Base-by-base conservation (phyloP, 2,797 vertebrate species). In the Intellagama lesueurii region DNA sequence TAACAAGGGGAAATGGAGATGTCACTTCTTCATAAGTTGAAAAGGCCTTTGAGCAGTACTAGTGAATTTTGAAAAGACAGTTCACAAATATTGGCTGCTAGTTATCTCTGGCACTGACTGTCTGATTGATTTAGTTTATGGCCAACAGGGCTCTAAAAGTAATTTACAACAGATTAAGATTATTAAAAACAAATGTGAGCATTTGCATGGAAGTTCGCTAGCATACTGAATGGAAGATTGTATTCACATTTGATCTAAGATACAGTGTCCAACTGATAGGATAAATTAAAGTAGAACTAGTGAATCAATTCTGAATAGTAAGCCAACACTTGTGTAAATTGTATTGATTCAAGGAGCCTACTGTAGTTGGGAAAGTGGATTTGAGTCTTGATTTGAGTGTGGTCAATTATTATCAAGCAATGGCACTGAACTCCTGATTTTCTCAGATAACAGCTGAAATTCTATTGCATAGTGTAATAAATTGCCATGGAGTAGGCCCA, bases 1-100 rank as follows among this genome's bases (percentile, higher is more conserved):
- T 85, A 66, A 90, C 80, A 70, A 70, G 72, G 32, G 87, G 94
- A 94, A 92, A 91, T 93, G 92, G 94, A 93, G 94, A 90, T 90
- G 87, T 35, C 14, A 47, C 84, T 79, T 66, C 32, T 83, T 69
- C 49, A 52, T 52, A 70, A 70, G 44, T 60, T 68, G 75, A 77
- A 80, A 92, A 40, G 72, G 72, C 52, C n/a, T 64, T 44, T 52
- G 70, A 91, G 77, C 60, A 90, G 85, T 60, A 83, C 5, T 85
- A 90, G 9, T 56, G 2, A 0, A 69, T 87, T 92, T 73, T 87
- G 75, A 66, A 16, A 86, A 87, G 90, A 70, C 83, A 56, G 75
- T 86, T 93, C 47, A 32, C 44, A 86, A 82, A 47, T 40, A 1
- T 9, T 87, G 88, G 72, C 83, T 85, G 85, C 81, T 90, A 89